phyloP scores from a whole-genome alignment of 2,113 vertebrate genomes.

The Morone chrysops region DNA sequence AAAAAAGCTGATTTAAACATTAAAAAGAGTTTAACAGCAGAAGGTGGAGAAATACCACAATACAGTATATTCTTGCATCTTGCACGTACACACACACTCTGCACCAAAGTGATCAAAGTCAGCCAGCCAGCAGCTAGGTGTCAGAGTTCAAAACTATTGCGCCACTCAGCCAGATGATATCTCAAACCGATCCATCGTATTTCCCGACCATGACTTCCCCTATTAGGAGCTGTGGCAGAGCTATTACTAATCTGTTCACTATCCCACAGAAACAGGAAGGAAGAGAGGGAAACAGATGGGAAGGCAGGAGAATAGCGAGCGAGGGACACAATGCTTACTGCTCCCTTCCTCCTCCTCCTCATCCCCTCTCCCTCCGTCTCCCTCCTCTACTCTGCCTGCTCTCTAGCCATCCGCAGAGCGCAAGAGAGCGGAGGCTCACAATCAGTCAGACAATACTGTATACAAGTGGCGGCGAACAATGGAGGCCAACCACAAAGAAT shows the following conservation, averaged over 20 bases:
- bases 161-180: slow-evolving; percentile 79
- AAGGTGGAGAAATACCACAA: slow-evolving; percentile 8
- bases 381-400: slow-evolving; percentile 58
- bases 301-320: slow-evolving; percentile 80
- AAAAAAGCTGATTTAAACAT: slow-evolving; percentile 1
- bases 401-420: slow-evolving; percentile 62
- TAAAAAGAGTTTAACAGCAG: background rate
- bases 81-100: slow-evolving; percentile 3
- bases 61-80: background rate
- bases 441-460: slow-evolving; percentile 86
- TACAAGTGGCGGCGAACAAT: slow-evolving; percentile 85
- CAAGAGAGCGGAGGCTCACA: slow-evolving; percentile 80
- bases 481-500: slow-evolving; percentile 85
- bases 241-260: slow-evolving; percentile 75
- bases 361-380: slow-evolving; percentile 69
- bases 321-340: slow-evolving; percentile 85
- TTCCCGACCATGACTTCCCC: slow-evolving; percentile 77
- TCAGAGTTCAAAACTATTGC: slow-evolving; percentile 83
- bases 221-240: slow-evolving; percentile 70
- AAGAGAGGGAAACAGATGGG: slow-evolving; percentile 89
- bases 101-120: slow-evolving; percentile 70
- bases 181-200: slow-evolving; percentile 75
- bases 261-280: slow-evolving; percentile 87
- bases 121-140: slow-evolving; percentile 68
- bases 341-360: slow-evolving; percentile 80